Base-by-base conservation (phyloP, 2,888 invertebrate species). In the Tanytarsus gracilentus region DNA sequence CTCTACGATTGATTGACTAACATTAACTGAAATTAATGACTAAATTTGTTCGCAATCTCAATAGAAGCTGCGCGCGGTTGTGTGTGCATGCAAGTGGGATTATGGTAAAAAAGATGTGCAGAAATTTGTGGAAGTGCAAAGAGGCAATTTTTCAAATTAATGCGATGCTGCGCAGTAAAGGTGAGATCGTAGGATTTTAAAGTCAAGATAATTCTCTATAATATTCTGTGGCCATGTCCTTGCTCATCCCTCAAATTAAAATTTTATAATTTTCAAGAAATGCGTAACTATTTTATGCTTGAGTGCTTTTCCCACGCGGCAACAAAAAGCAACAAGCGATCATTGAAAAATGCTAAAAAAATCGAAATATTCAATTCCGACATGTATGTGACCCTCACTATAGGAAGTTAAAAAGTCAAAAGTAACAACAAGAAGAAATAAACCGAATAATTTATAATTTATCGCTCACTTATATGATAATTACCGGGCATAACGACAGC, bases 261-360 rank as follows among this genome's bases (percentile, higher is more conserved):
- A 30, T 51, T 51, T 14, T 8, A 30, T n/a, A n/a, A n/a, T 51
- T 51, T 6, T 39, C 39, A 14, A 39, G 6, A 11, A 30, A 8
- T 30, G 30, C 6, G 9, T 30, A 14, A 8, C 39, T 8, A n/a
- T 25, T 29, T 58, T 11, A 58, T 21, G 58, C 29, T 48, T 58
- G 48, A 58, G 48, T 58, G 18, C 27, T 4, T 58, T 58, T 58
- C 58, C 58, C 58, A 58, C 58, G 58, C 58, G 48, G 48, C 58
- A 58, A 58, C 48, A 44, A 21, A 21, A 25, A 27, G 3, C 7
- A 29, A 29, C 53, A 30, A 30, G 9, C 6, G 6, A 30, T n/a
- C 3, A 33, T 40, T 9, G 21, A 44, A 23, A n/a, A 39, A 39
- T 39, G 18, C 23, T 44, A 44, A 44, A 23, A 18, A 23, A 44